Percentiles rank a stretch among this genome's conserved stretches.
Evolutionary conservation across 1,140 invertebrate species (phyloP).

Genomic region (Drosophila tsacasi): DNA sequence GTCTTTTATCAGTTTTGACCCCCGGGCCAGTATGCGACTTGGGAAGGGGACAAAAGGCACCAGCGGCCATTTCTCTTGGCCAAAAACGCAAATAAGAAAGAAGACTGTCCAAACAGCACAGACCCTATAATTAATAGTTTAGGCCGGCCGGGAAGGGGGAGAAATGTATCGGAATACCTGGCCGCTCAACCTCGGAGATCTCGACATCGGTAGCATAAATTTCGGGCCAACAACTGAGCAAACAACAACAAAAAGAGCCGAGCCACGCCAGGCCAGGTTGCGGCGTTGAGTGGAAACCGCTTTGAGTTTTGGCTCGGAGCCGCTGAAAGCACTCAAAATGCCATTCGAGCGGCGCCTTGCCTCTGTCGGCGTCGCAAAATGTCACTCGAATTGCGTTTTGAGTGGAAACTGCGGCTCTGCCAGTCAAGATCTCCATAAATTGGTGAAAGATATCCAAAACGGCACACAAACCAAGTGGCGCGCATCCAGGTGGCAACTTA

Average conservation of each 20-base stretch:
- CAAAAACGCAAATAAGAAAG: constrained; percentile 56
- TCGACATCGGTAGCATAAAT: constrained; percentile 58
- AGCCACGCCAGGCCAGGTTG: constrained; percentile 11
- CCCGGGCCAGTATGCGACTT: constrained; percentile 26
- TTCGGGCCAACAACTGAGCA: constrained; percentile 57
- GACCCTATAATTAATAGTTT: constrained; percentile 66
- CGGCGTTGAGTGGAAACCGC: constrained; percentile 5
- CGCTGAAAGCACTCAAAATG: constrained; percentile 66
- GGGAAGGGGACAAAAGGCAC: constrained; percentile 28
- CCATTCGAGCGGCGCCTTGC: constrained; percentile 59
- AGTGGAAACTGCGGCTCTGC: constrained; percentile 68
- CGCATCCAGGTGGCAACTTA: constrained; percentile 60
- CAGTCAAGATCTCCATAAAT: constrained; percentile 76
- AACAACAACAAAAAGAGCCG: constrained; percentile 42
- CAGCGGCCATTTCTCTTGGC: constrained; percentile 51
- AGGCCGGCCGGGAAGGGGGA: constrained; percentile 23
- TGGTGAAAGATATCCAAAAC: constrained; percentile 80
- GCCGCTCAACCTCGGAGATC: constrained; percentile 37
- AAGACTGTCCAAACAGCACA: constrained; percentile 34
- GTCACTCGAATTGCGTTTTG: constrained; percentile 78
- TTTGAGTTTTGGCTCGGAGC: constrained; percentile 26
- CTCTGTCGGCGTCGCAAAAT: constrained; percentile 28
- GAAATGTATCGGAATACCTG: constrained; percentile 52
- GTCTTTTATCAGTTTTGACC: constrained; percentile 61
- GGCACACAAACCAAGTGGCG: constrained; percentile 67